Base-by-base conservation (phyloP, 2,113 vertebrate genomes). In the Periophthalmodon schlosseri region DNA sequence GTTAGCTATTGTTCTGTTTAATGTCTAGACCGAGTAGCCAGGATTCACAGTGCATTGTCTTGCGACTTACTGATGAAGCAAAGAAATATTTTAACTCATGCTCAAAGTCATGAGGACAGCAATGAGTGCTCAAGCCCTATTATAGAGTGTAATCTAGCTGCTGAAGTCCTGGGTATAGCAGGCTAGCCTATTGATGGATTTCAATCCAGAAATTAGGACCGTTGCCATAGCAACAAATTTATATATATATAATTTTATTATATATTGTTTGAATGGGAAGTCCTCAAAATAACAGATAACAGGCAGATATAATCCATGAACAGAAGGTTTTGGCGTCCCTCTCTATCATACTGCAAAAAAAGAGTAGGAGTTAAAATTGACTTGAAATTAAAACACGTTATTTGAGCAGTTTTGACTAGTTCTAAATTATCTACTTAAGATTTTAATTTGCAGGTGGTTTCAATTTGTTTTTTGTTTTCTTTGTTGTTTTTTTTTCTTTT, bases 1-100 rank as follows among this genome's bases (percentile, higher is more conserved):
- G 84, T 77, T 81, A 80, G 83, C 78, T 61, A 74, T 80, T 85
- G 68, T 69, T 1, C 63, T 75, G 65, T 15, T 34, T 68, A 77
- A 80, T 73, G 73, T 21, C 49, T 61, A 14, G 52, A 71, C 71
- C 64, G 69, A 24, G 71, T 73, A 78, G 71, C 69, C 64, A 70
- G 82, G 13, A 33, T 78, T 73, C 63, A 74, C 10, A 20, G 44
- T 56, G 61, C 77, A 39, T 71, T 74, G 79, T 77, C 69, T 52
- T 64, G 73, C 79, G 46, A 21, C 4, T 21, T 65, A 56, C 74
- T 82, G 81, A 87, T 74, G 75, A 89, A 83, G 63, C 72, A 84
- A 60, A 54, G 76, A 58, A 65, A 72, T 68, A 24, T 79, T 69
- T 47, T 61, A 50, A 70, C 58, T 81, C 76, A 84, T 21, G 74